These are phyloP conservation scores for Pogona vitticeps DNA, from an alignment of 2,113 vertebrate species.

Conservation along the genomic window DNA sequence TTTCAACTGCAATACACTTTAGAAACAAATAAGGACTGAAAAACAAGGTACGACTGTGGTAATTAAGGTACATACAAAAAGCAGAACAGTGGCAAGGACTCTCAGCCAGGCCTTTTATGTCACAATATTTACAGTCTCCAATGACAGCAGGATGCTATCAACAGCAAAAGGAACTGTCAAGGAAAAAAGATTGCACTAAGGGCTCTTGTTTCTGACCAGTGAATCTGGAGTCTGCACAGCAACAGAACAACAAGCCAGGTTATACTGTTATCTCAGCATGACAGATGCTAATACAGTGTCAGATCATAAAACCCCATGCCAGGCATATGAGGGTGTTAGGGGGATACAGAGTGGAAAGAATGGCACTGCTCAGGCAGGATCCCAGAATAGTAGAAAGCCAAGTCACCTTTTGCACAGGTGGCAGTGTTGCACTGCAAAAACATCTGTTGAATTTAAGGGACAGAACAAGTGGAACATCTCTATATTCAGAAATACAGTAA, in stretches of 20 bases:
- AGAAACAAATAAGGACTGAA: too few relatives aligned
- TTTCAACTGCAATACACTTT: too few relatives aligned
- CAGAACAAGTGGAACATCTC: background rate
- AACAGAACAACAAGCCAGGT: background rate
- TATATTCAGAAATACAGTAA: background rate
- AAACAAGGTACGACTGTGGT: too few relatives aligned
- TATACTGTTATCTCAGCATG: background rate
- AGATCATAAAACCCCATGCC: background rate
- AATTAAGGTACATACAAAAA: background rate
- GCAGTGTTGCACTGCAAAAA: constrained; percentile 1
- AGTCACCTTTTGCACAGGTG: background rate
- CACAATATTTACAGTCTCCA: background rate
- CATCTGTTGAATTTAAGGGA: constrained; percentile 2
- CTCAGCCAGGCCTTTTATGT: background rate
- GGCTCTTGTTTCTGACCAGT: background rate
- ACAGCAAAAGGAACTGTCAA: background rate
- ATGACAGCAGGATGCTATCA: background rate
- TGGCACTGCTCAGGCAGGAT: background rate
- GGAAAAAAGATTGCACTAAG: background rate
- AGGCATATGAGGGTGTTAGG: background rate
- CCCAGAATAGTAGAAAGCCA: background rate
- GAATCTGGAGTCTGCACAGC: background rate
- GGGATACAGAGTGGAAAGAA: background rate
- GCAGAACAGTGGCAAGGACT: too few relatives aligned
- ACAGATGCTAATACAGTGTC: background rate